Evolutionary conservation across 2,113 vertebrate species (phyloP).

Genomic region (Chloebia gouldiae): DNA sequence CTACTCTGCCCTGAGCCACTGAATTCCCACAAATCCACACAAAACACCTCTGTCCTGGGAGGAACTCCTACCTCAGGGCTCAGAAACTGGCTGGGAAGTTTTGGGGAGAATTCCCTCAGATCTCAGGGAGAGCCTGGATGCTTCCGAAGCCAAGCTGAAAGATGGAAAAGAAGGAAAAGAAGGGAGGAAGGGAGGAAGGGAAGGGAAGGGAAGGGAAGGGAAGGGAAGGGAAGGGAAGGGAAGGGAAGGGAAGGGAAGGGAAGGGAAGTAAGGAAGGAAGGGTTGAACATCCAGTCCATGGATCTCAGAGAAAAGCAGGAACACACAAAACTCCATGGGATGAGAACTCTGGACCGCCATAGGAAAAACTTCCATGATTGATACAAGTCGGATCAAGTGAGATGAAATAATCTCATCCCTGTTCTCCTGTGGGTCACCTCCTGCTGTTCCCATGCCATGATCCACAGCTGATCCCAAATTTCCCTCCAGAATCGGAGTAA

Average conservation of each 20-base stretch:
- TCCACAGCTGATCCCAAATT: neutral
- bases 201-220: neutral
- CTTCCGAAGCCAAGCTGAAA: neutral
- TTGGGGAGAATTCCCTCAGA: neutral
- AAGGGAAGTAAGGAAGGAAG: no score
- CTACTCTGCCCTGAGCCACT: neutral
- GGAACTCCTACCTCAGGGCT: neutral
- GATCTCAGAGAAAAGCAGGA: neutral
- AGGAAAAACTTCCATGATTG: neutral
- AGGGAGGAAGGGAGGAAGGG: neutral
- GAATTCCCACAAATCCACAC: neutral
- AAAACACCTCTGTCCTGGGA: neutral
- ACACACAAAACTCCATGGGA: neutral
- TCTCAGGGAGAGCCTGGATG: neutral
- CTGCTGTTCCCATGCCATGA: neutral
- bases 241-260: no score
- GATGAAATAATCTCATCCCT: neutral
- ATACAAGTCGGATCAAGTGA: neutral
- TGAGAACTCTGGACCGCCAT: rapidly evolving
- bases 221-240: no score
- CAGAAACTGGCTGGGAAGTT: neutral
- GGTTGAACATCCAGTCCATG: neutral
- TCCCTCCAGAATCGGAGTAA: neutral
- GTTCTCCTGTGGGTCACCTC: rapidly evolving
- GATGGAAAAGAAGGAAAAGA: neutral